Base-by-base conservation (phyloP, 2,888 invertebrate species). In the Ormyrus thymus region DNA sequence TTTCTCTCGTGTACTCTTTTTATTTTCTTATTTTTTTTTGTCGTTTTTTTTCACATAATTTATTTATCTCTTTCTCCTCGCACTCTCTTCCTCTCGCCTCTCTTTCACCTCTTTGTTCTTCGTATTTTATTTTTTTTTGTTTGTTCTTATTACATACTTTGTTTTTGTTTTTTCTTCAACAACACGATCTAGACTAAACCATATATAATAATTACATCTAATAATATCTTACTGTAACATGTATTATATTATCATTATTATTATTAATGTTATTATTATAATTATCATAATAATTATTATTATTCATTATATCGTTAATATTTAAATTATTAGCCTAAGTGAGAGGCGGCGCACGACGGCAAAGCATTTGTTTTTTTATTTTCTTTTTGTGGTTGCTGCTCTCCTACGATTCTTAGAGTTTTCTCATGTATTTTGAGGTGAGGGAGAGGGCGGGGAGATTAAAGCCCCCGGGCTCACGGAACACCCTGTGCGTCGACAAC, bases 121-220 rank as follows among this genome's bases (percentile, higher is more conserved):
- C 69, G 64, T 71, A 68, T 72, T 73, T 59, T 78, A 74, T 72
- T 68, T 80, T 68, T 72, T 69, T 71, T 74, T 79, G 64, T 53
- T 53, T 66, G 46, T 7, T 58, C 72, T 76, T 73, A 76, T 81
- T 76, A 76, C 80, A 78, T 82, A 83, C 76, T 81, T 84, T 83
- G 82, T 85, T 86, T 89, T 86, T 85, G 77, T 80, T 84, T 85
- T 87, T 88, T 88, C 86, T 86, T 89, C 87, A 90, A 90, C 89
- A 89, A 89, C 89, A 89, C 89, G 89, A 89, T 89, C 89, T 90
- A 90, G 85, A 88, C 89, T 89, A 89, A 88, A 89, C 88, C 89
- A 90, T 90, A 86, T 87, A 90, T 90, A 90, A 90, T 90, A 89
- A 90, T 90, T 89, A 90, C 89, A 89, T 89, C 89, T 90, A 90